Percentiles rank a stretch among this genome's conserved stretches.
Evolutionary conservation across 2,113 vertebrate genomes (phyloP).

Genomic region (Hemichromis elongatus): DNA sequence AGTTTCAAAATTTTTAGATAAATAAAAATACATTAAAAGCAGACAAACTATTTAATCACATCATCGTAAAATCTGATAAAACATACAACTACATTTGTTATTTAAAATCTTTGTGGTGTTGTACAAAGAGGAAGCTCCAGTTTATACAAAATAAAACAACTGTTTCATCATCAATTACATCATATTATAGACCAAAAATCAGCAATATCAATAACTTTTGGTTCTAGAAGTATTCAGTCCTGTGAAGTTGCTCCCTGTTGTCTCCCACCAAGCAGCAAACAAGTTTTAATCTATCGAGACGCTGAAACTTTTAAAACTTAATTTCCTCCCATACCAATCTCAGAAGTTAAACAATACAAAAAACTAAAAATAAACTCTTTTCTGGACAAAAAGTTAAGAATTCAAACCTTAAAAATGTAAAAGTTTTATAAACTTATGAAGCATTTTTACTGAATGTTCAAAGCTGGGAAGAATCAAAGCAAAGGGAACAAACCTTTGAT

Average conservation of each 20-base stretch:
- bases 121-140: neutral
- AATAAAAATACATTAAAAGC: neutral
- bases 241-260: neutral
- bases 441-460: neutral
- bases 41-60: neutral
- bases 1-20: neutral
- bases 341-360: neutral
- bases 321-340: neutral
- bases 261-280: neutral
- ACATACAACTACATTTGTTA: neutral
- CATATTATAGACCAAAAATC: neutral
- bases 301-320: neutral
- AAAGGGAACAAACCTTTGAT: neutral
- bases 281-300: neutral
- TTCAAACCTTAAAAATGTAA: fast-evolving
- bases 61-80: neutral
- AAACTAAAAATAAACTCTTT: neutral
- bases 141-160: neutral
- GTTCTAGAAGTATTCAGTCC: fast-evolving
- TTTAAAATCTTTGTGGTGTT: neutral
- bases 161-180: neutral
- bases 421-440: neutral
- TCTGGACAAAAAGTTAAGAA: neutral
- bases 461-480: neutral
- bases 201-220: neutral